Conservation (phyloP, 2,113 vertebrate species). For the Arenaria interpres region DNA sequence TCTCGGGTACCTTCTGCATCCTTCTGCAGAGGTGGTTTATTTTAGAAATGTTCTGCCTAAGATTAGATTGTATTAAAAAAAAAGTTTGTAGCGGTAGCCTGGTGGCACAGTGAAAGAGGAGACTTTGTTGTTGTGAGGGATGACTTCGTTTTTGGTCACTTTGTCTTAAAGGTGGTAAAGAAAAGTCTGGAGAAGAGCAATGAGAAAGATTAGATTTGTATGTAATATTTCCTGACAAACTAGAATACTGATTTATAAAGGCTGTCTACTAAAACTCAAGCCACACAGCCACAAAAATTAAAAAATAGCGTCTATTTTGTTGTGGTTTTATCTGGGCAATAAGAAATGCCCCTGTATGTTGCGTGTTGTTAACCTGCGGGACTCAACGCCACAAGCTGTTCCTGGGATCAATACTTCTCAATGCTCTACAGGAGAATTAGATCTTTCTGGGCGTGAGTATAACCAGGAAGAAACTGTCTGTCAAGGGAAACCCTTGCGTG, state of each 20-base stretch:
- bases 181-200: neutral
- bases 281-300: neutral
- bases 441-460: neutral
- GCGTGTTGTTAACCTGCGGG: slow-evolving; percentile 23
- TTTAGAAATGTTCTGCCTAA: slow-evolving; percentile 44
- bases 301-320: neutral
- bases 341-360: neutral
- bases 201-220: neutral
- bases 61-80: neutral
- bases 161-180: neutral
- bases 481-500: neutral
- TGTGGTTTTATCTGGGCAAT: neutral
- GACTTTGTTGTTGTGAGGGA: slow-evolving; percentile 17
- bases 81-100: neutral
- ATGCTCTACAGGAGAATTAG: neutral
- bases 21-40: slow-evolving; percentile 40
- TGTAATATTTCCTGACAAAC: neutral
- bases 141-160: neutral
- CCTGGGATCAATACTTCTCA: neutral
- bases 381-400: slow-evolving; percentile 19
- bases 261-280: neutral
- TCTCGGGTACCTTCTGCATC: slow-evolving; percentile 18
- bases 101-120: neutral
- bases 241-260: neutral
- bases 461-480: neutral